Evolutionary conservation across 2,797 vertebrate genomes (phyloP).

Genomic region (Onychomys leucogaster): DNA sequence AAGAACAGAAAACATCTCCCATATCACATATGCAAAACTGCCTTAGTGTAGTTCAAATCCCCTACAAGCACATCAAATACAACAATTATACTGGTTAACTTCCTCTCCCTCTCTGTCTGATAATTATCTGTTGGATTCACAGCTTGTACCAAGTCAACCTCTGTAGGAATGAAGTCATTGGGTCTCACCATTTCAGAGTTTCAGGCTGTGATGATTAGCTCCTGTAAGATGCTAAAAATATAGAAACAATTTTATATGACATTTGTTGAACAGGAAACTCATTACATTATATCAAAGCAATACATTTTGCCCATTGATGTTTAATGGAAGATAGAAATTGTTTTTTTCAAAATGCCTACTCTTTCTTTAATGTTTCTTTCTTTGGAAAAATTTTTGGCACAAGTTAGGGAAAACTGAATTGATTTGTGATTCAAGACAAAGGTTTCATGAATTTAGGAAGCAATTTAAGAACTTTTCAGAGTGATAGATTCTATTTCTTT

Average conservation of each 20-base stretch:
- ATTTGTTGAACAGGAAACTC: slow-evolving; percentile 16
- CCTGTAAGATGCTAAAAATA: slow-evolving; percentile 54
- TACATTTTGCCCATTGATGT: background rate
- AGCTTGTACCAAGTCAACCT: background rate
- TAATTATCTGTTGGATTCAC: background rate
- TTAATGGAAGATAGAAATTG: background rate
- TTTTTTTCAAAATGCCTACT: background rate
- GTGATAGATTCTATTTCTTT: background rate
- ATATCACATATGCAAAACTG: background rate
- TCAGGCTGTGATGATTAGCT: slow-evolving; percentile 33
- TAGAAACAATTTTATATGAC: slow-evolving; percentile 61
- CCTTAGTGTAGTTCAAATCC: background rate
- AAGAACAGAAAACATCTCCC: background rate
- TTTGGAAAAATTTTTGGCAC: background rate
- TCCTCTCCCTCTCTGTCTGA: slow-evolving; percentile 10
- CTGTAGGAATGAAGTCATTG: slow-evolving; percentile 14
- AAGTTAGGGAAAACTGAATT: background rate
- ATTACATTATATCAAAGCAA: slow-evolving; percentile 23
- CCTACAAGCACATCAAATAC: background rate
- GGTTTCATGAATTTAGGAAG: background rate
- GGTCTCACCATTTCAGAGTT: background rate
- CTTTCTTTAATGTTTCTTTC: background rate
- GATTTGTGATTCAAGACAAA: background rate
- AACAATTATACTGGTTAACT: slow-evolving; percentile 23
- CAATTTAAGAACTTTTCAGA: background rate